These are phyloP conservation scores for Allygus modestus DNA, from an alignment of 2,888 invertebrate genomes.

Conservation along the genomic window DNA sequence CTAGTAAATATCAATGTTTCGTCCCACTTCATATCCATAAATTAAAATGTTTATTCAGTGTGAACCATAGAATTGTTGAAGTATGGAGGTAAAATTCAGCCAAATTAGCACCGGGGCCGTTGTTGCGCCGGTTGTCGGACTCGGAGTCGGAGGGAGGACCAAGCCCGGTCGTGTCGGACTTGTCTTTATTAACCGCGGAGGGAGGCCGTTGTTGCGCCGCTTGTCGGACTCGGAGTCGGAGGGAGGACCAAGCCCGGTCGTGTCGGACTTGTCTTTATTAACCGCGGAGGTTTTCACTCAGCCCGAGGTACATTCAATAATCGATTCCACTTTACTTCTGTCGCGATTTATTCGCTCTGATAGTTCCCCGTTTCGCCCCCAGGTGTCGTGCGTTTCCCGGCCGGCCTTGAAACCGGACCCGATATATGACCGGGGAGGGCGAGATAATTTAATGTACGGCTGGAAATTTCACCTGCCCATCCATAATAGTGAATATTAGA, in stretches of 20 bases:
- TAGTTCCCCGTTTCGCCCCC: conserved; percentile 17
- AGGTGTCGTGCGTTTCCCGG: conserved; percentile 13
- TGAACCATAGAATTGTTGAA: no score
- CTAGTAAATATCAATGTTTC: no score
- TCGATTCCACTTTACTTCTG: conserved; percentile 50
- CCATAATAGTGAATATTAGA: not conserved
- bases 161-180: conserved; percentile 5
- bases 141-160: no score
- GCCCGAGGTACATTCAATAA: conserved; percentile 32
- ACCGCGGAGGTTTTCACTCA: conserved; percentile 28
- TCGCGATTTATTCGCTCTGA: conserved; percentile 42
- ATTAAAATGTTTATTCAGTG: no score
- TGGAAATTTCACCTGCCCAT: not conserved
- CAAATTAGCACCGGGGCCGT: no score
- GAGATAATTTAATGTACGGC: conserved; percentile 7
- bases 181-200: conserved; percentile 24
- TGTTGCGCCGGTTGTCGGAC: no score
- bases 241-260: no score
- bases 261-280: conserved; percentile 29
- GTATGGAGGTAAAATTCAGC: no score
- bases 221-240: no score
- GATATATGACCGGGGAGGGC: not conserved
- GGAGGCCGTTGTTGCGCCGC: no score
- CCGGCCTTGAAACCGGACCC: conserved; percentile 7
- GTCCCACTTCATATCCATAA: no score